phyloP scores from a whole-genome alignment of 2,888 invertebrate genomes.

The Diarsia brunnea region DNA sequence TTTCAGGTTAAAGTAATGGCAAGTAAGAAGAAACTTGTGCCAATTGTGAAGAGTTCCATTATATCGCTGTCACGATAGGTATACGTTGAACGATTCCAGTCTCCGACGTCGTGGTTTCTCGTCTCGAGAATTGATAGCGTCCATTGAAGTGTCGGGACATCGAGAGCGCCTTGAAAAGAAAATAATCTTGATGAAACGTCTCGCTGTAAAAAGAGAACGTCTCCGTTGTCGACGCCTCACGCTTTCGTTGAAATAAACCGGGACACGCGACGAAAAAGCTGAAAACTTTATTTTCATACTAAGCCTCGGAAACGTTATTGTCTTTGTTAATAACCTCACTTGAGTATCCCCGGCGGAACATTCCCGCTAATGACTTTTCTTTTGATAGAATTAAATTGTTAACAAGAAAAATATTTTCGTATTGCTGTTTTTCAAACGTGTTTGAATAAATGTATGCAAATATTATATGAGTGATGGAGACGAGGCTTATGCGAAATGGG shows the following conservation, averaged over 20 bases:
- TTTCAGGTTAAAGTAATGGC: conserved; percentile 53
- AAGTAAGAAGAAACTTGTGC: conserved; percentile 32
- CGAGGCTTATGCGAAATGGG: conserved; percentile 25
- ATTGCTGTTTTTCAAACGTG: conserved; percentile 26
- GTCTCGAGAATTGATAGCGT: conserved; percentile 78
- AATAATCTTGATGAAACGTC: conserved; percentile 88
- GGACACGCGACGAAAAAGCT: conserved; percentile 75
- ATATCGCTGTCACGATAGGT: conserved; percentile 58
- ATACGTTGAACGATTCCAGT: conserved; percentile 51
- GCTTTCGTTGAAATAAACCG: conserved; percentile 77
- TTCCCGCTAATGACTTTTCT: conserved; percentile 62
- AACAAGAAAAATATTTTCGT: conserved; percentile 26
- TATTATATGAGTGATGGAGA: conserved; percentile 36
- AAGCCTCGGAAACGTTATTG: conserved; percentile 77
- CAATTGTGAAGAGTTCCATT: conserved; percentile 44
- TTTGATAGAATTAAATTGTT: conserved; percentile 53
- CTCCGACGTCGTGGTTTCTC: conserved; percentile 62
- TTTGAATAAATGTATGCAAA: conserved; percentile 37
- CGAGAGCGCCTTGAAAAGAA: conserved; percentile 81
- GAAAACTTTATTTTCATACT: conserved; percentile 81
- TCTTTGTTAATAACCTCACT: conserved; percentile 79
- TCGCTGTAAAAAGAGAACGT: conserved; percentile 81
- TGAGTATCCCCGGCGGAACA: conserved; percentile 65
- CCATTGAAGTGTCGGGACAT: conserved; percentile 75
- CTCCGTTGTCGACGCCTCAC: conserved; percentile 73